Base-by-base conservation (phyloP, 2,113 vertebrate genomes). In the Crocuta crocuta region DNA sequence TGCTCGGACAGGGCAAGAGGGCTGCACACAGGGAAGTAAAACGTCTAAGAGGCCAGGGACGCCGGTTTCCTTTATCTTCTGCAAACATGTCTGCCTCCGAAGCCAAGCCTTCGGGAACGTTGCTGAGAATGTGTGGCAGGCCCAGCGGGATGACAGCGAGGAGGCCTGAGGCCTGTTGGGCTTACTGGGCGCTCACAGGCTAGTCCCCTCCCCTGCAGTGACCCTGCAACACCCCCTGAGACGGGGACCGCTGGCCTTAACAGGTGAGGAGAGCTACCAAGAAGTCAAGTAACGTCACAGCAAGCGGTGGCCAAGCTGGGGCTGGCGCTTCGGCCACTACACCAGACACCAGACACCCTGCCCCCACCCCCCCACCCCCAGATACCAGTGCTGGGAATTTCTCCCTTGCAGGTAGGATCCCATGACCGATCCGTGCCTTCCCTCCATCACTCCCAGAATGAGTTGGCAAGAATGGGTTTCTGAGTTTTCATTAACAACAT, bases 11-110 rank as follows among this genome's bases (percentile, higher is more conserved):
- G 45, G 9, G 45, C 58, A 68, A 1, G 19, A 55, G 31, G 71
- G 39, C 31, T 84, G 45, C 45, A 71, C 79, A 91, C 15, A 78
- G 76, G n/a, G 58, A 66, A 95, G 85, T 43, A 76, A 97, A 79
- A 85, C 48, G 58, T 48, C 83, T 55, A 66, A 39, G 89, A 89
- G 28, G 78, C n/a, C 8, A 10, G 19, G 73, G 43, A 45, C 33
- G 70, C 33, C n/a, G 43, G 48, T 55, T 92, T 90, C 71, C 66
- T 81, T 80, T 74, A 28, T 12, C 73, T 70, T 80, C 55, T n/a
- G 66, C 66, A 70, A 80, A 50, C 0, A 3, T 9, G 31, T n/a
- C 35, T 35, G 45, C 43, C 11, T 80, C 71, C 7, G 33, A 76
- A 61, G 9, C 23, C 35, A 45, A 39, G 43, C 74, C 23, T 58